These are phyloP conservation scores for Pholis gunnellus DNA, from an alignment of 2,113 vertebrate species.

Conservation along the genomic window DNA sequence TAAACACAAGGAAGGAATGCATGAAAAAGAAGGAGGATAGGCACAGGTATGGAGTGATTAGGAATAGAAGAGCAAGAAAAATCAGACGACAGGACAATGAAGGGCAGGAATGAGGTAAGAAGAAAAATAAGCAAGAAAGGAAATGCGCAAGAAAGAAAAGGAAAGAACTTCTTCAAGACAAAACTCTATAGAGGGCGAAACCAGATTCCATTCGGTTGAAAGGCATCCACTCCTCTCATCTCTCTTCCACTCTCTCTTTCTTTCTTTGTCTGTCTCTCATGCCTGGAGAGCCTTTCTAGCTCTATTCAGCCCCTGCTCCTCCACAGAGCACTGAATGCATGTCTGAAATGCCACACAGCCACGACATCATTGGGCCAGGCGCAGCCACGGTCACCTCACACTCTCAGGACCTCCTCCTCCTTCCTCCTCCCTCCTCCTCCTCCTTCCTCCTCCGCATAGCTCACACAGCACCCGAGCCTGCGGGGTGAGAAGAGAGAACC, in stretches of 20 bases:
- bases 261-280: conserved; percentile 67
- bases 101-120: conserved; percentile 22
- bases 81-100: conserved; percentile 17
- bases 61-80: conserved; percentile 21
- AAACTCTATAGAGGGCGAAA: conserved; percentile 64
- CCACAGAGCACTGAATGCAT: conserved; percentile 73
- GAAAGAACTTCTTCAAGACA: conserved; percentile 38
- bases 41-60: conserved; percentile 26
- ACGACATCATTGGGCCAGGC: conserved; percentile 69
- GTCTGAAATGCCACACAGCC: conserved; percentile 80
- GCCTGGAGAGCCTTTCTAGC: conserved; percentile 72
- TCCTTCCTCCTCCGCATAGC: conserved; percentile 61
- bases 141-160: conserved; percentile 42
- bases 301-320: conserved; percentile 58
- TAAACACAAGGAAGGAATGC: conserved; percentile 47
- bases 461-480: conserved; percentile 65
- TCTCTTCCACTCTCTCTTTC: conserved; percentile 53
- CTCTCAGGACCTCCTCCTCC: conserved; percentile 63
- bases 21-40: conserved; percentile 12
- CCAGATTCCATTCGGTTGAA: conserved; percentile 71
- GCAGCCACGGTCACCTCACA: conserved; percentile 67
- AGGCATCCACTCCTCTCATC: conserved; percentile 51
- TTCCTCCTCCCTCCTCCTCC: conserved; percentile 49
- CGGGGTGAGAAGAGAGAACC: conserved; percentile 46
- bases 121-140: conserved; percentile 8